Evolutionary conservation across 2,888 invertebrate genomes (phyloP), one percentile per base, ranked within the genome.

Genomic region (Andrena trimmerana): DNA sequence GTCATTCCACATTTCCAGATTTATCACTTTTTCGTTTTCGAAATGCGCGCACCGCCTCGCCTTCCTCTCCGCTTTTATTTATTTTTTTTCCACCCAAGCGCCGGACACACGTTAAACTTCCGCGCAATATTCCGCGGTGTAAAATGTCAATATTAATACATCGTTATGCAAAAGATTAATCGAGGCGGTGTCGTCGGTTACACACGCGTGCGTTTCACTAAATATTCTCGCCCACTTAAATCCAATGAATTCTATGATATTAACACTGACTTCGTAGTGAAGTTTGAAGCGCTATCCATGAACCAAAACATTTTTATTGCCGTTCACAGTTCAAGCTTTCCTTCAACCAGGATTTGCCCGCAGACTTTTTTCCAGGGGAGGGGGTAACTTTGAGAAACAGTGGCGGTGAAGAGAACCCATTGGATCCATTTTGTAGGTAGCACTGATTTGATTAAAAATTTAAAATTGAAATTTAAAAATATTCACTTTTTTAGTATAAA

Each of bases 1-100:
- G 88, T 81, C 88, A 86, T 88, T 84, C 86, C 88, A 84, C 84
- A 86, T 86, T 88, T 81, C 78, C 86, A 88, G 88, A 88, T 88
- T 86, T 88, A 88, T 88, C 87, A 88, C 86, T 84, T 86, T 88
- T 88, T 78, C 88, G 85, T 84, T 81, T 83, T 84, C 87, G 86
- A 88, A 86, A 88, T 82, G 88, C 79, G 79, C 84, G 76, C 75
- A 71, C 81, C 81, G 68, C 70, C n/a, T 36, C 62, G 31, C 60
- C n/a, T 62, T 20, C 60, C 13, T 20, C 31, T 33, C 71, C 71
- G 79, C 77, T 73, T 72, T 57, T 70, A 73, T 69, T 52, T 50
- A 59, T 72, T 63, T 72, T 70, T 71, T 72, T 72, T 48, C 62
- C 42, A 42, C 5, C 16, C 31, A 10, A 71, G 54, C 42, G 6